Evolutionary conservation across 2,113 vertebrate genomes (phyloP).

Genomic region (Leucoraja erinaceus): DNA sequence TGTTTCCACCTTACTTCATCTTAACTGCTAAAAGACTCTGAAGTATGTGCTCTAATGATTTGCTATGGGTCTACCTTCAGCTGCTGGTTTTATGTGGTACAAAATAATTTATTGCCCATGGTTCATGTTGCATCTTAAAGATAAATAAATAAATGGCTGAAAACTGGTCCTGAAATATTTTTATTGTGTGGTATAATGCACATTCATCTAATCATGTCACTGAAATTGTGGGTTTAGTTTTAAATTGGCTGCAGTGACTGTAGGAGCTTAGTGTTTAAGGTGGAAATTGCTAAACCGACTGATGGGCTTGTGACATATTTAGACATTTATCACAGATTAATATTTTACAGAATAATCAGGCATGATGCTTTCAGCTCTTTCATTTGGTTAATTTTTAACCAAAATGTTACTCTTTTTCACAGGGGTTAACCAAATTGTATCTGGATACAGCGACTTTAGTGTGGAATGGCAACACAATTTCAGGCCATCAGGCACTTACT

Average conservation of each 20-base stretch:
- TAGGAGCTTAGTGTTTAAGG: background rate
- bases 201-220: background rate
- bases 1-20: no score
- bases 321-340: background rate
- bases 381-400: background rate
- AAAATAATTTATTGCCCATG: no score
- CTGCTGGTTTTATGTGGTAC: no score
- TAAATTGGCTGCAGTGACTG: background rate
- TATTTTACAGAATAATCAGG: background rate
- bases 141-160: background rate
- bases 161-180: no score
- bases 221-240: background rate
- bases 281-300: background rate
- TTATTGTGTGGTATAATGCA: background rate
- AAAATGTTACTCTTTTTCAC: constrained; percentile 16
- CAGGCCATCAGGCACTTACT: constrained; percentile 76
- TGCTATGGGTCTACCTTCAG: no score
- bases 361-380: background rate
- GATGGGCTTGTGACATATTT: no score
- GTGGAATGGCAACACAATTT: constrained; percentile 91
- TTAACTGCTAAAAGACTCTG: no score
- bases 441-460: constrained; percentile 85
- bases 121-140: background rate
- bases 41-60: no score
- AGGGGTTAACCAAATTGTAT: constrained; percentile 84